phyloP scores from a whole-genome alignment of 2,113 vertebrate species.

The Oreochromis aureus region DNA sequence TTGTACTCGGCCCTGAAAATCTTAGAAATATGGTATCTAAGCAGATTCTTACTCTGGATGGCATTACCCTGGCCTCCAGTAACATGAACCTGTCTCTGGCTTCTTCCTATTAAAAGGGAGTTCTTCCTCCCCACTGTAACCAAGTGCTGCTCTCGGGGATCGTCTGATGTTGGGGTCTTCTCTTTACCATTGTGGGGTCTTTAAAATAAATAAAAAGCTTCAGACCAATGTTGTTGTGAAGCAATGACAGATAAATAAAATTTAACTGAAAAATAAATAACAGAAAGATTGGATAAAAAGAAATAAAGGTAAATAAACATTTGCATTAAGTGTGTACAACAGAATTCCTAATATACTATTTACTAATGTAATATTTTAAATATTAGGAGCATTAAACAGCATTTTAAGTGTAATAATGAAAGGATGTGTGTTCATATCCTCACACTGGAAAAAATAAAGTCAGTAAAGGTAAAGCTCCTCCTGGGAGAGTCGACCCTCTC shows the following conservation, averaged over 20 bases:
- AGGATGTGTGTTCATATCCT: neutral
- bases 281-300: too few relatives aligned
- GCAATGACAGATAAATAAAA: fast-evolving
- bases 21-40: neutral
- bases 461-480: neutral
- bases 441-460: neutral
- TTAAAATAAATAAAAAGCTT: neutral
- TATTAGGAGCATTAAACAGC: neutral
- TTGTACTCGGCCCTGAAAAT: fast-evolving
- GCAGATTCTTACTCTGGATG: neutral
- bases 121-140: neutral
- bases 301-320: neutral
- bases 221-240: neutral
- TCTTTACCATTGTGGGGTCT: neutral
- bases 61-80: neutral
- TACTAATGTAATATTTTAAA: neutral
- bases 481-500: neutral
- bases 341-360: neutral
- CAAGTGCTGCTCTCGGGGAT: too few relatives aligned
- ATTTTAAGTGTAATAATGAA: neutral
- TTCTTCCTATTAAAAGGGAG: neutral
- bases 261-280: neutral
- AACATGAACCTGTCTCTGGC: neutral
- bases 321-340: neutral
- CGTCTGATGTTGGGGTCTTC: neutral